Base-by-base conservation (phyloP, 2,113 vertebrate species). In the Centropristis striata region DNA sequence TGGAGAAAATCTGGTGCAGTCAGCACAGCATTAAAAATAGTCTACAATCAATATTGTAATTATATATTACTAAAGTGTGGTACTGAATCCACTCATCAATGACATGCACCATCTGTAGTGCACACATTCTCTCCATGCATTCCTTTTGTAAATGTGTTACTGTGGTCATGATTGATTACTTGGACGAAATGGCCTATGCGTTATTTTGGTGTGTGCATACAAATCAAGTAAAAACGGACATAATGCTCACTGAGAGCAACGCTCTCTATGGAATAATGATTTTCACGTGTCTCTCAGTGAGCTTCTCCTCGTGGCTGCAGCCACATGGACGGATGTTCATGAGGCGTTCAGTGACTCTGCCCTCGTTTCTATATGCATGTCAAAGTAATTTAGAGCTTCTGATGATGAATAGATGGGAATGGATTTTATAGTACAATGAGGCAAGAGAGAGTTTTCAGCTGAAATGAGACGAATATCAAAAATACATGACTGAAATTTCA, bases 281-380 rank as follows among this genome's bases (percentile, higher is more conserved):
- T 44, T 80, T 37, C 77, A 68, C 6, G 10, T 61, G 60, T 51
- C n/a, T 32, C 39, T 21, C 21, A 57, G 23, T 54, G 49, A 39
- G 28, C 32, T 39, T 57, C 28, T 74, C 46, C 41, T 90, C 60
- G 44, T 69, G 44, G 44, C 63, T 32, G 3, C 86, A 74, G 75
- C 75, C 71, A 68, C 59, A 63, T 39, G 25, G 70, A 80, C 39
- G 44, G 25, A 80, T 81, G 60, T 80, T 80, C 42, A 15, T 50
- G 20, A 54, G 75, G 23, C 37, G 21, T 57, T 66, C 27, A 67
- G 67, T 83, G 32, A 64, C 49, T 68, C n/a, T 78, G 51, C 54
- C 59, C 68, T 58, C 80, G 66, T 83, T 89, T 69, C 70, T 86
- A 27, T 58, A 68, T 73, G 75, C 16, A 80, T 51, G 70, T 76